Conservation (phyloP, 2,797 vertebrate genomes). For the Poecilia picta region DNA sequence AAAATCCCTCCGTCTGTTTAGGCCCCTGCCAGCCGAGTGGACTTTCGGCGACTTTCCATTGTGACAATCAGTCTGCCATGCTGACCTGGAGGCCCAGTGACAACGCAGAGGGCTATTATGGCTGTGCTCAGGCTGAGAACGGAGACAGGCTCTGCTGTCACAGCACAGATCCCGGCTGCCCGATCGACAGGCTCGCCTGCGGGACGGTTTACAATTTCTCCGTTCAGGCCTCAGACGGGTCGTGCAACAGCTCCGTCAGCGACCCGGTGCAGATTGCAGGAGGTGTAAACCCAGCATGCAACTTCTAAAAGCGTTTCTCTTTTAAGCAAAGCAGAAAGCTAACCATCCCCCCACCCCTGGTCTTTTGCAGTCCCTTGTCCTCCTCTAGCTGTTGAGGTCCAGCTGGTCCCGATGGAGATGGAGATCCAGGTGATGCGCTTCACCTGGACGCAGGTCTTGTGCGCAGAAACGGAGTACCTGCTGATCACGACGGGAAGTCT, state of each 20-base stretch:
- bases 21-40: slow-evolving; percentile 76
- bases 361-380: slow-evolving; percentile 77
- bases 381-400: slow-evolving; percentile 63
- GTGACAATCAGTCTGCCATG: slow-evolving; percentile 68
- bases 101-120: slow-evolving; percentile 66
- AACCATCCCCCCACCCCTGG: not conserved
- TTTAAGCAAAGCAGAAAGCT: not conserved
- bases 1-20: slow-evolving; percentile 33
- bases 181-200: slow-evolving; percentile 72
- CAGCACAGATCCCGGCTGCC: slow-evolving; percentile 63
- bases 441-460: slow-evolving; percentile 70
- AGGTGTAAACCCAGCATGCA: slow-evolving; percentile 67
- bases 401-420: slow-evolving; percentile 53
- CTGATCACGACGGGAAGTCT: slow-evolving; percentile 72
- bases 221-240: slow-evolving; percentile 73
- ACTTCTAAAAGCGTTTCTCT: not conserved
- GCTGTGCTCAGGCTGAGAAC: slow-evolving; percentile 57
- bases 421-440: slow-evolving; percentile 67
- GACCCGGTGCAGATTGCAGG: slow-evolving; percentile 55
- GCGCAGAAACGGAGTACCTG: slow-evolving; percentile 67
- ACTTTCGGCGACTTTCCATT: slow-evolving; percentile 62
- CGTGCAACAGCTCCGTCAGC: slow-evolving; percentile 80
- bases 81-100: slow-evolving; percentile 73
- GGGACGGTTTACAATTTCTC: slow-evolving; percentile 78
- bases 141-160: slow-evolving; percentile 67